Evolutionary conservation across 2,888 invertebrate species (phyloP).

Genomic region (Rapana venosa): DNA sequence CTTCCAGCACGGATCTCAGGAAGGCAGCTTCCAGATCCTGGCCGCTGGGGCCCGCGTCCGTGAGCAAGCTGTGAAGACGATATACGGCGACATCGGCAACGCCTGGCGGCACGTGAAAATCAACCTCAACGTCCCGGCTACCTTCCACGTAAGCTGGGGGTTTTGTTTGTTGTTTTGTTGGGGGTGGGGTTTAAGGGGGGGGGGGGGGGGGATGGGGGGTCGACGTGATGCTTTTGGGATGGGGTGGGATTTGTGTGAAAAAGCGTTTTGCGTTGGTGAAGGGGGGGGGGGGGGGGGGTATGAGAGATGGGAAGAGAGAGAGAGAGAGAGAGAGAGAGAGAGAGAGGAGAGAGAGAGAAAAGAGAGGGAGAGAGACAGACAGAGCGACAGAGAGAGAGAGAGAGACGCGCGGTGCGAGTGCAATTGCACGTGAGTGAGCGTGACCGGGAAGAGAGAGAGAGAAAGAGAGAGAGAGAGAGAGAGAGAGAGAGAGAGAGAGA

Average conservation of each 20-base stretch:
- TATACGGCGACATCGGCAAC: conserved; percentile 24
- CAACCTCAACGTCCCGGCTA: conserved; percentile 36
- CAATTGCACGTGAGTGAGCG: neutral
- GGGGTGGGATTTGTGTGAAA: too few species aligned
- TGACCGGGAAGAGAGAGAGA: neutral
- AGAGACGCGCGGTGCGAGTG: neutral
- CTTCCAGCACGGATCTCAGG: conserved; percentile 39
- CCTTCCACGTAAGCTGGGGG: conserved; percentile 24
- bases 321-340: too few species aligned
- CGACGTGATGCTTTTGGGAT: too few species aligned
- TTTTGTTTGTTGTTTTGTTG: neutral
- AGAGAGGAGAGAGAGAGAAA: too few species aligned
- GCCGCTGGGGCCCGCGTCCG: conserved; percentile 22
- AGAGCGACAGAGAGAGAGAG: too few species aligned
- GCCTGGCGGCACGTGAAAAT: conserved; percentile 38
- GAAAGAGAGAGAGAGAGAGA: neutral
- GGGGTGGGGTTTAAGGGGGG: too few species aligned
- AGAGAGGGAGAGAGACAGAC: too few species aligned
- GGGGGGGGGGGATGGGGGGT: too few species aligned
- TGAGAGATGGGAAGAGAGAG: too few species aligned
- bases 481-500: too few species aligned
- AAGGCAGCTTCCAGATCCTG: conserved; percentile 37
- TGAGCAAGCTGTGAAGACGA: conserved; percentile 37
- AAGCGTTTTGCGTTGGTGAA: too few species aligned
- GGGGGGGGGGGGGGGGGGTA: too few species aligned